Base-by-base conservation (phyloP, 2,888 invertebrate species). In the Microplitis deprimator region DNA sequence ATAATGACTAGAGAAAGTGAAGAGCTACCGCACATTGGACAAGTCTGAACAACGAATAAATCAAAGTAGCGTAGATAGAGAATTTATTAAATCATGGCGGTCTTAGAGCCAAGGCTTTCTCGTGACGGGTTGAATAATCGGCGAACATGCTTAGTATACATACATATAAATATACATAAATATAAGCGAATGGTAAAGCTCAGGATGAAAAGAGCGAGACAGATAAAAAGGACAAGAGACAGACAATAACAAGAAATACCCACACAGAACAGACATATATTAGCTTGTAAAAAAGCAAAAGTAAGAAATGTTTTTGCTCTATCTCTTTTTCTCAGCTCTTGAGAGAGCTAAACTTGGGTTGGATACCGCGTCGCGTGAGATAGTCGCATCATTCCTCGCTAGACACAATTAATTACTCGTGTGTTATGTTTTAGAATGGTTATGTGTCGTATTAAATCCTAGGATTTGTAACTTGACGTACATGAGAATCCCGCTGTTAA, bases 331-430 rank as follows among this genome's bases (percentile, higher is more conserved):
- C 20, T 8, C 5, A 17, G 20, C 17, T 6, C 64, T 64, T 64
- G 77, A 29, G 4, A 29, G 50, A 50, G 10, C 50, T 50, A 50
- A 50, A 50, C 50, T 50, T 50, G 50, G 50, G 50, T 50, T 50
- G 50, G 50, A 50, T 50, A 73, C 69, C 74, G 70, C 84, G 82
- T 87, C 85, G 87, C 87, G 87, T 87, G 87, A 87, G 85, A 86
- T 83, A 85, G 84, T 83, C 85, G 83, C 87, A 87, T 87, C 86
- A 85, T 85, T 87, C 83, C 84, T 86, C 81, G 81, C 83, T 82
- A 82, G 84, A 87, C 85, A 87, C 86, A 87, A 87, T 87, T 87
- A 87, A 87, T 87, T 87, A 86, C 86, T 83, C 83, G 50, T 50
- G 84, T 84, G 87, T 87, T 85, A 86, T 85, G 84, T 84, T 84